Conservation (phyloP, 2,113 vertebrate species). For the Gasterosteus aculeatus region DNA sequence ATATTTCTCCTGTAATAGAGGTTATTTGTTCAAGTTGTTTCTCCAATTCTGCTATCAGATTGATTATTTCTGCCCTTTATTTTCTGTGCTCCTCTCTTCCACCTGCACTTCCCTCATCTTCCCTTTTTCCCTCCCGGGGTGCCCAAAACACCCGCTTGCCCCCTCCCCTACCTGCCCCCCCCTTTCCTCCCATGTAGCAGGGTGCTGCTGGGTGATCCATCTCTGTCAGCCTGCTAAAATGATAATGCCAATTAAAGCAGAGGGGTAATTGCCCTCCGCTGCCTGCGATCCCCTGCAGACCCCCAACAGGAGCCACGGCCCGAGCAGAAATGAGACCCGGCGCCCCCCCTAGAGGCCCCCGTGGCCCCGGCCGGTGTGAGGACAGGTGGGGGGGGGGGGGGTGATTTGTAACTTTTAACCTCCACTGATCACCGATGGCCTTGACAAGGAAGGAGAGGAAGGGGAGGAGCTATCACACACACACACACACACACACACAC, state of each 20-base stretch:
- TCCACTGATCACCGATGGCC: constrained; percentile 83
- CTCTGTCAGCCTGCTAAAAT: constrained; percentile 94
- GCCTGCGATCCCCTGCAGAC: constrained; percentile 81
- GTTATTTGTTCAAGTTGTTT: constrained; percentile 62
- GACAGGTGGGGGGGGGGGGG: constrained; percentile 62
- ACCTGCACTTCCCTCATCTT: constrained; percentile 22
- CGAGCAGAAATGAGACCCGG: constrained; percentile 83
- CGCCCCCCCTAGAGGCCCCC: constrained; percentile 62
- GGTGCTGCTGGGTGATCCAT: constrained; percentile 84
- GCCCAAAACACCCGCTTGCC: constrained; percentile 25
- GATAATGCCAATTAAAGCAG: constrained; percentile 95
- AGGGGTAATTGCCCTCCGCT: constrained; percentile 88
- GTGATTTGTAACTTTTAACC: constrained; percentile 87
- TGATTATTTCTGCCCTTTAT: constrained; percentile 60
- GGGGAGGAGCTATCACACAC: constrained; percentile 58
- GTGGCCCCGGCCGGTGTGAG: constrained; percentile 33
- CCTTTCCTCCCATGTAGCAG: constrained; percentile 63
- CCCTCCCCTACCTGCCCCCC: neutral
- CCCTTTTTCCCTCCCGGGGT: constrained; percentile 29
- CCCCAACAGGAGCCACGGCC: constrained; percentile 80
- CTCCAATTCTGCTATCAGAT: constrained; percentile 40
- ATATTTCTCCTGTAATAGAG: constrained; percentile 50
- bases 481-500: constrained; percentile 26
- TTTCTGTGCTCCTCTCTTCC: constrained; percentile 29
- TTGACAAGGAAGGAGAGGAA: constrained; percentile 62